These are phyloP conservation scores for Pitta sordida DNA, from an alignment of 2,113 vertebrate species.

Conservation along the genomic window DNA sequence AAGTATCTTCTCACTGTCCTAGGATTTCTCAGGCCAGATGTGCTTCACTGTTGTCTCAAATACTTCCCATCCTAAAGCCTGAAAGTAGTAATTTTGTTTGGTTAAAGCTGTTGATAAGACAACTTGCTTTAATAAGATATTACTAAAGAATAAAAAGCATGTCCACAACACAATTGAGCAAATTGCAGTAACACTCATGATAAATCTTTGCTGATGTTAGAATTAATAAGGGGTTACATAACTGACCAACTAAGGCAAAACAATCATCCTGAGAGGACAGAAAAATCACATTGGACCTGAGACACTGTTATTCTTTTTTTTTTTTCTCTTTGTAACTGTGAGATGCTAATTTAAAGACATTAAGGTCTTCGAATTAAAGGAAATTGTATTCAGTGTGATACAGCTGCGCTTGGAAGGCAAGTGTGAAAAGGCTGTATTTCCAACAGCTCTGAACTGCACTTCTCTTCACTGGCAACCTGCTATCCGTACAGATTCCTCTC, in stretches of 20 bases:
- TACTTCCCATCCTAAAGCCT: background rate
- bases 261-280: background rate
- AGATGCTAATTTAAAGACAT: background rate
- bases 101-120: background rate
- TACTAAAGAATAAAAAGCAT: background rate
- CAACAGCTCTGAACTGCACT: background rate
- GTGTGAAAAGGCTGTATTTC: background rate
- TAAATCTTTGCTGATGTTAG: background rate
- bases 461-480: background rate
- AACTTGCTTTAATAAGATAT: background rate
- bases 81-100: background rate
- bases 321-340: background rate
- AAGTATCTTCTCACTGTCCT: background rate
- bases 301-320: background rate
- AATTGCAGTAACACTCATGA: background rate
- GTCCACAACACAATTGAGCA: background rate
- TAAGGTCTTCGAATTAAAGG: background rate
- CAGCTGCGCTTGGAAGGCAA: background rate
- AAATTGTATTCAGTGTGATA: background rate
- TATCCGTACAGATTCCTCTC: background rate
- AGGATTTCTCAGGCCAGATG: background rate
- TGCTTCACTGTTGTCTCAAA: background rate
- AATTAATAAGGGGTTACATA: background rate
- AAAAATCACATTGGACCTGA: background rate
- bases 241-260: background rate